Evolutionary conservation across 1,140 invertebrate species (phyloP), one percentile per base, ranked within the genome.

Genomic region (Paraescarpia echinospica): DNA sequence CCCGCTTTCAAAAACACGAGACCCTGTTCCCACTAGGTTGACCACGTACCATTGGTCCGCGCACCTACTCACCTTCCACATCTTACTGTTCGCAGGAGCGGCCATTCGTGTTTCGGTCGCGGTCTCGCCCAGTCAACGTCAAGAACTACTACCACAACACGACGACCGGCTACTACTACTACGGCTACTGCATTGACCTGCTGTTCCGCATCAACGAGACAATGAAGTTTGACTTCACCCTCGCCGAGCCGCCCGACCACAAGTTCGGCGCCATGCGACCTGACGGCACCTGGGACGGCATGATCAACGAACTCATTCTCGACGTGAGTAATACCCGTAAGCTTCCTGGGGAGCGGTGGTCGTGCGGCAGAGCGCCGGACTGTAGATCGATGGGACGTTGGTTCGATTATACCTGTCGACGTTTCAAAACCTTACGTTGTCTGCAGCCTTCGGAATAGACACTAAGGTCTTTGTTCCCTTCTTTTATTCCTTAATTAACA

Each of bases 161-260:
- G 95, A 97, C 48, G 33, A 89, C n/a, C 34, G 0, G 34, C 51
- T 27, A 31, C 31, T 92, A 92, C 9, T 92, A 92, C 51, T 92
- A 97, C 94, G 99, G 99, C 18, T 99, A 99, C 95, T 99, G 98
- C 95, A 98, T 99, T 91, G 98, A 99, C 95, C 96, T 99, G 0
- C 97, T 99, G 1, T 97, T 98, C 92, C 97, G 98, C 95, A 98
- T 99, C 35, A 89, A 91, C 92, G 96, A 97, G 91, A 97, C 98
- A 35, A 96, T 99, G 0, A 97, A 98, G 92, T 99, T 99, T 94
- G 98, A 99, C 94, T 99, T 99, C 95, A 98, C 98, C 93, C 97
- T 99, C 92, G 97, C 97, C 34, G 96, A 98, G 92, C 97, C 97
- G 0, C 97, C 97, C 0, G 98, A 99, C 94, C 97, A 97, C 0